Conservation (phyloP, 2,888 invertebrate genomes). For the Stenolophus ochropezus region DNA sequence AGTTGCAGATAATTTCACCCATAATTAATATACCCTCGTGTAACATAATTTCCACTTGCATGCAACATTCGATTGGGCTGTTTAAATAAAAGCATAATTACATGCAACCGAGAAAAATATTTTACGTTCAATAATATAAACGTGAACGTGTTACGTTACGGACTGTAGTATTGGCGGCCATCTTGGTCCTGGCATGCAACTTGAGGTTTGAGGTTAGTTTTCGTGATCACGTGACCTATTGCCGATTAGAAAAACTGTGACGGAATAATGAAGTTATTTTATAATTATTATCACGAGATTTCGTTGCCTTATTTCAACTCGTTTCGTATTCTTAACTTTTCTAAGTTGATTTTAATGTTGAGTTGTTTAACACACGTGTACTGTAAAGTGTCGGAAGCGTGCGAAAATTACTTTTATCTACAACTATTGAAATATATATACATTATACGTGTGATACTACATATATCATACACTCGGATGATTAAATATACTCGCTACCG, state of each 20-base stretch:
- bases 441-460: no score
- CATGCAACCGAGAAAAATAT: constrained; percentile 38
- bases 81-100: constrained; percentile 45
- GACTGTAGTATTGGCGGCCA: constrained; percentile 16
- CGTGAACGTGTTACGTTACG: constrained; percentile 17
- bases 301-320: neutral
- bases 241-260: constrained; percentile 8
- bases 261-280: constrained; percentile 39
- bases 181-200: constrained; percentile 14
- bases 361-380: no score
- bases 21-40: constrained; percentile 36
- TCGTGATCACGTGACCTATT: constrained; percentile 22
- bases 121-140: constrained; percentile 25
- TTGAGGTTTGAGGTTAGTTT: neutral
- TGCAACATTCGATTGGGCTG: constrained; percentile 33
- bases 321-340: neutral
- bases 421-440: no score
- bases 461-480: no score
- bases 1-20: constrained; percentile 38
- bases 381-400: no score
- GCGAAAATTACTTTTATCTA: no score
- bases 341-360: no score
- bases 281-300: constrained; percentile 1
- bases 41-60: constrained; percentile 40
- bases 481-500: no score